Evolutionary conservation across 2,797 vertebrate species (phyloP), one percentile per base, ranked within the genome.

Genomic region (Dromococcyx pavoninus): DNA sequence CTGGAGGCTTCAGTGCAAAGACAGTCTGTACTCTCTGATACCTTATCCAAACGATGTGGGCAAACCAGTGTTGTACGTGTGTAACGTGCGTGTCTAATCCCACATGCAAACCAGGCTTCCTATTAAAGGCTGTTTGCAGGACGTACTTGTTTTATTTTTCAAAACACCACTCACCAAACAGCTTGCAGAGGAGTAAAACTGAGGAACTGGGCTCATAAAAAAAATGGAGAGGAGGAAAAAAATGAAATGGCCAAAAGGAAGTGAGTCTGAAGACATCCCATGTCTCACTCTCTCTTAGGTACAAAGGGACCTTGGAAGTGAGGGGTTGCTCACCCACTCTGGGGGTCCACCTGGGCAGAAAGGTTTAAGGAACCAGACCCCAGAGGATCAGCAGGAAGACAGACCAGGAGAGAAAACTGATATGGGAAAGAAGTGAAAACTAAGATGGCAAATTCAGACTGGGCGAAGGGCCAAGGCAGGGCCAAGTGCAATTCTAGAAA

Each of bases 401-500:
- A 84, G 77, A 91, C 48, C 9, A 83, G 75, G 53, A 81, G 89
- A 76, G 96, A 82, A 95, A 96, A 88, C 3, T 0, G 88, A 95
- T 95, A 91, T 19, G 94, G 92, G 85, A 94, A 94, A 96, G 89
- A 95, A 91, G 48, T 93, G 94, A 96, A 97, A 96, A 90, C 60
- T 56, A 95, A 96, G 95, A 90, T 88, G 86, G 86, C 74, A 71
- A 94, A 93, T 89, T 92, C 74, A 39, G 80, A 21, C 94, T 96
- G 95, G 95, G 95, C 94, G 91, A 70, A 71, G 60, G 89, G 94
- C 95, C 96, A 97, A 86, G 82, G 70, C 76, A 93, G 90, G 87
- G 94, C 95, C 91, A 95, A 92, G 44, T 81, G 95, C 95, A 96
- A 95, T 67, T 95, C 96, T 96, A 96, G 95, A 93, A 95, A 96